Evolutionary conservation across 2,797 vertebrate genomes (phyloP), one percentile per base, ranked within the genome.

Genomic region (Intellagama lesueurii): DNA sequence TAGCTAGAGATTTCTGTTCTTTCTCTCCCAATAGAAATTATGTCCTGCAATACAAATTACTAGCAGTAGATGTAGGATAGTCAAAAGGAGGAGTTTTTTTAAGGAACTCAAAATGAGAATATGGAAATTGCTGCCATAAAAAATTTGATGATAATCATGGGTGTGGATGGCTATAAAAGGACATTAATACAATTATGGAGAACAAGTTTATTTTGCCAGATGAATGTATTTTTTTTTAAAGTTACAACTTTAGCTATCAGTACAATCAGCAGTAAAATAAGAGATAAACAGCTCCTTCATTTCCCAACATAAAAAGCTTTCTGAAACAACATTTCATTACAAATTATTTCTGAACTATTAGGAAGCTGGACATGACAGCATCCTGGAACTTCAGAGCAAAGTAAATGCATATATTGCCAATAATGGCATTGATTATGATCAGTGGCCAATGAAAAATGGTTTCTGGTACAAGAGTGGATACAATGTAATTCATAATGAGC

Each of bases 271-370:
- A 47, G 7, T 78, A 60, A 76, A 88, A 86, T 16, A 82, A 75
- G 14, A 8, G n/a, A 86, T 22, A 64, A 64, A 79, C 84, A 49
- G 72, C 78, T 72, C 19, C 30, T 79, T 73, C 19, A 11, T n/a
- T 89, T 66, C 5, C 12, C 78, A 73, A 30, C 60, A 30, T 35
- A 66, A 14, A 73, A 66, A 73, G 70, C 40, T 84, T 87, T 85
- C 52, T 49, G 30, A 56, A 83, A 77, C 26, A 87, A 87, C 32
- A 75, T 60, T 56, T 70, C 35, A 64, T 44, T 89, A 69, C 76
- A 79, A 89, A 89, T 85, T 72, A 72, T 85, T 85, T 64, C 75
- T 79, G 75, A 89, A 89, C 68, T 79, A 60, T 73, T 80, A 85
- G 49, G 52, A 49, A 73, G 69, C 69, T 89, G 60, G 78, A 78